phyloP scores from a whole-genome alignment of 2,888 invertebrate species.

The Drosophila mimica region DNA sequence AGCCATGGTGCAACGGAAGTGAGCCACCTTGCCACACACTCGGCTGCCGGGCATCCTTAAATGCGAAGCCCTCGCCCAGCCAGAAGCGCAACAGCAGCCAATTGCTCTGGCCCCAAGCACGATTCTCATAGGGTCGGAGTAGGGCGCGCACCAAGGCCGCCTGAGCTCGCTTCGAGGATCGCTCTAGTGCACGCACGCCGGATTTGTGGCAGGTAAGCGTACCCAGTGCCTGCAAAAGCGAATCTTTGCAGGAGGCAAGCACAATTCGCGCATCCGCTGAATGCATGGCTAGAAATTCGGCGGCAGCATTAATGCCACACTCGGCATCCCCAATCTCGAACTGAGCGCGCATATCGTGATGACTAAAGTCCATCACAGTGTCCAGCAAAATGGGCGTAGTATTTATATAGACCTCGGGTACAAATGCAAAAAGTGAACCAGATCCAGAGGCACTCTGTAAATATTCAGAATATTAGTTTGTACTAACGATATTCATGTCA shows the following conservation, averaged over 20 bases:
- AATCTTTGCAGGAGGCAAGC: constrained; percentile 90
- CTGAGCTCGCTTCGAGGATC: constrained; percentile 87
- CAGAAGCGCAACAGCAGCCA: constrained; percentile 93
- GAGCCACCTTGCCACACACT: constrained; percentile 86
- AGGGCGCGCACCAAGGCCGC: constrained; percentile 89
- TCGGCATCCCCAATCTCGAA: constrained; percentile 86
- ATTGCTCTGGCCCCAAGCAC: constrained; percentile 94
- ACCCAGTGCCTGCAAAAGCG: constrained; percentile 90
- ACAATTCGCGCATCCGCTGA: constrained; percentile 91
- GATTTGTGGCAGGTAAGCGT: constrained; percentile 90
- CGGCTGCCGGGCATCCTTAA: constrained; percentile 88
- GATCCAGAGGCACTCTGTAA: constrained; percentile 86
- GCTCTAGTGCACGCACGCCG: constrained; percentile 90
- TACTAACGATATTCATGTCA: background rate
- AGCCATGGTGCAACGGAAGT: constrained; percentile 77
- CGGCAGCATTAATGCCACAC: constrained; percentile 87
- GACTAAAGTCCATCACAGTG: constrained; percentile 84
- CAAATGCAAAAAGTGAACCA: constrained; percentile 88
- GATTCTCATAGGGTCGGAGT: constrained; percentile 91
- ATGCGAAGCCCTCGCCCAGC: constrained; percentile 93
- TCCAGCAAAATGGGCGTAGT: constrained; percentile 85
- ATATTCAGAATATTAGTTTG: background rate
- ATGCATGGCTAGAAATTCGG: constrained; percentile 90
- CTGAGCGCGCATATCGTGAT: constrained; percentile 83
- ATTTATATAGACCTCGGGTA: constrained; percentile 89